These are phyloP conservation scores for Platorchestia sp. DNA, from an alignment of 1,140 invertebrate genomes.

Conservation along the genomic window DNA sequence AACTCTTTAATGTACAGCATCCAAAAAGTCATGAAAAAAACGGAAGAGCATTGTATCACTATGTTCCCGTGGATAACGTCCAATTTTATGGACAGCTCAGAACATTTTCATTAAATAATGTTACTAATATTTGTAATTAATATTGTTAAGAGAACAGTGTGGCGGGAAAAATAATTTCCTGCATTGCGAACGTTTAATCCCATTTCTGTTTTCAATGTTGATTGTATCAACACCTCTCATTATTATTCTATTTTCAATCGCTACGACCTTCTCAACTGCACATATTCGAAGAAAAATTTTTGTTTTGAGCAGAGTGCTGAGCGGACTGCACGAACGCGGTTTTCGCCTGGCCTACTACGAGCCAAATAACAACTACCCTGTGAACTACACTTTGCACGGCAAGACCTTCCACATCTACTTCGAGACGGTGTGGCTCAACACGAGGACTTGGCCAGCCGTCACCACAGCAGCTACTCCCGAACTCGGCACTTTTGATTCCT, in stretches of 20 bases:
- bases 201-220: no score
- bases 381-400: slow-evolving; percentile 50
- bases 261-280: not conserved
- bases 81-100: no score
- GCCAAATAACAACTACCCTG: slow-evolving; percentile 59
- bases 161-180: no score
- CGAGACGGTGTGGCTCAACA: slow-evolving; percentile 64
- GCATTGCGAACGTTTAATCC: no score
- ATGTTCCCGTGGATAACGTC: no score
- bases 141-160: no score
- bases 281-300: not conserved
- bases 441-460: not conserved
- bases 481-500: not conserved
- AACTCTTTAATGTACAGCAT: no score
- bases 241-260: not conserved
- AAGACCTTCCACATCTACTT: slow-evolving; percentile 55
- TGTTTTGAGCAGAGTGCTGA: slow-evolving; percentile 50
- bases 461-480: not conserved
- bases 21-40: no score
- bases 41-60: no score
- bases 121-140: no score
- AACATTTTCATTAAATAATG: no score
- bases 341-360: slow-evolving; percentile 60
- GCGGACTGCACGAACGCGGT: slow-evolving; percentile 48
- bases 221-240: no score